Conservation (phyloP, 2,888 invertebrate genomes). For the Agrotis ipsilon region DNA sequence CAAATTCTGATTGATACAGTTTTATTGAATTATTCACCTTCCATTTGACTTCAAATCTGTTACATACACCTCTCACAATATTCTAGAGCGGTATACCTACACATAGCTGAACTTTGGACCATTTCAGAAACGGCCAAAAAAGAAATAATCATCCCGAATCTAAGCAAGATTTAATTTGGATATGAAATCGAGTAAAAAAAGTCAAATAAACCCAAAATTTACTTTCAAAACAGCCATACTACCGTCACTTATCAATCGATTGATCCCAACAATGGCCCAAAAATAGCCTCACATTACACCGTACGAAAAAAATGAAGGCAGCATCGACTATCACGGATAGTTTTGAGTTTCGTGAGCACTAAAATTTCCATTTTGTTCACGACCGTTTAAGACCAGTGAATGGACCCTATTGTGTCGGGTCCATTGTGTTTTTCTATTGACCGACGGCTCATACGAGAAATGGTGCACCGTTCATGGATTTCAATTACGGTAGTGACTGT, state of each 20-base stretch:
- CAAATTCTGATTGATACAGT: too few relatives aligned
- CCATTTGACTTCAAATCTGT: too few relatives aligned
- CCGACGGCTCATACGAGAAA: slow-evolving; percentile 81
- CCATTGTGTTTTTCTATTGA: slow-evolving; percentile 89
- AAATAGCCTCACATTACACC: slow-evolving; percentile 51
- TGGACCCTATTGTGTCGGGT: slow-evolving; percentile 80
- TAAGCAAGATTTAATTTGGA: not conserved
- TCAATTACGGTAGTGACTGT: slow-evolving; percentile 83
- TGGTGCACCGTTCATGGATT: slow-evolving; percentile 78
- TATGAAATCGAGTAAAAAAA: not conserved
- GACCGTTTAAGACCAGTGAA: slow-evolving; percentile 86
- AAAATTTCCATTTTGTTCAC: slow-evolving; percentile 87
- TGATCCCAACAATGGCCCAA: slow-evolving; percentile 7
- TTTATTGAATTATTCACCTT: too few relatives aligned
- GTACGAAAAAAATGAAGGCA: slow-evolving; percentile 72
- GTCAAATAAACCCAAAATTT: not conserved
- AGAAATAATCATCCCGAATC: too few relatives aligned
- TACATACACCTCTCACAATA: too few relatives aligned
- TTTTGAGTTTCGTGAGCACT: slow-evolving; percentile 80
- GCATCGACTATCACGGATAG: slow-evolving; percentile 75
- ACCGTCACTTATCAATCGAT: slow-evolving; percentile 1
- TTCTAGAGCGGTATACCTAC: too few relatives aligned
- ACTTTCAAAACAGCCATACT: not conserved
- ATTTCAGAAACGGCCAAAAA: too few relatives aligned
- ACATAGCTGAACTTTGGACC: too few relatives aligned